Base-by-base conservation (phyloP, 2,888 invertebrate species). In the Isoperla grammatica region DNA sequence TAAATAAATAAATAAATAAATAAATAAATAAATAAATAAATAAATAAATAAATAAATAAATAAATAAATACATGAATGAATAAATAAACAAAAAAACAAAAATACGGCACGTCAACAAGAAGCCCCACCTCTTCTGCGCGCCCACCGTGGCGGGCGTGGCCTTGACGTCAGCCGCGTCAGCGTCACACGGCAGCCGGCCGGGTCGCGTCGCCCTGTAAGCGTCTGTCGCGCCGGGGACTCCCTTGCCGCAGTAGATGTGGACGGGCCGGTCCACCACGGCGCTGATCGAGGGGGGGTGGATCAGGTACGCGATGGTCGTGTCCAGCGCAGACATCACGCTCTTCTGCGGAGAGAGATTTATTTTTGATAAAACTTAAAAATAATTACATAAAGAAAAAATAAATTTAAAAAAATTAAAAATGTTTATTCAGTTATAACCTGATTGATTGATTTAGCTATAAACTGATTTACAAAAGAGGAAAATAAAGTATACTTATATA, bases 321-420 rank as follows among this genome's bases (percentile, higher is more conserved):
- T 54, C 46, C 9, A 59, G 37, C 8, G 54, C 45, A 4, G 46
- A 29, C 59, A 59, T 53, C 20, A 59, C 59, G 15, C 22, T 17
- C 20, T 23, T 53, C 59, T 59, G 50, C n/a, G 4, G 39, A 53
- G 29, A n/a, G n/a, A n/a, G n/a, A n/a, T n/a, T n/a, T n/a, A n/a
- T n/a, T n/a, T n/a, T n/a, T n/a, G n/a, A n/a, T n/a, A n/a, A n/a
- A n/a, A n/a, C n/a, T n/a, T n/a, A n/a, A n/a, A n/a, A n/a, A n/a
- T n/a, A n/a, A n/a, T n/a, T n/a, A n/a, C n/a, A n/a, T 4, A 12
- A 49, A 23, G 6, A 20, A 45, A 45, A 3, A 19, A 45, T 15
- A 11, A 45, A 19, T 45, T 15, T 15, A 45, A 11, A 15, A 17
- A 45, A 19, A 15, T 6, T 5, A 45, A 6, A 45, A 5, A 5